Base-by-base conservation (phyloP, 2,888 invertebrate genomes). In the Acrobasis suavella region DNA sequence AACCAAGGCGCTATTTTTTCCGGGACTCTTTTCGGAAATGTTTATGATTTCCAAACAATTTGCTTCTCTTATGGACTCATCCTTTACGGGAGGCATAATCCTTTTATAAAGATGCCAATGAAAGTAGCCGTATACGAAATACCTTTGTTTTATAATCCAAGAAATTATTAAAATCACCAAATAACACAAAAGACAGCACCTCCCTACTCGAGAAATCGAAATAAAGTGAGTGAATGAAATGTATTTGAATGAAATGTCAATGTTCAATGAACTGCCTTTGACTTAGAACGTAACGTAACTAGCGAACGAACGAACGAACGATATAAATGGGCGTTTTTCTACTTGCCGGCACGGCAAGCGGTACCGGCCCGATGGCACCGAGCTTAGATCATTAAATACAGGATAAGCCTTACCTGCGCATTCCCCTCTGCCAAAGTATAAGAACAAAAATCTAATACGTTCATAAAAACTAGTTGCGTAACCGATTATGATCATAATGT, bases 21-120 rank as follows among this genome's bases (percentile, higher is more conserved):
- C 87, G 64, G 92, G 91, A 74, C 91, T 92, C 81, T 92, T 91
- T 73, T 93, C 93, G 61, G 82, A 76, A 72, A 90, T 82, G 75
- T 88, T 90, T 77, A 92, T 82, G 65, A 88, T 85, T 74, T 92
- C 92, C 75, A 92, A 81, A 74, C 90, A 91, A 81, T 87, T 88
- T 68, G 82, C 85, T 86, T 92, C 92, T 69, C 83, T 82, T 80
- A 91, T 81, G 69, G 85, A 82, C 70, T 92, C 92, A 84, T 92
- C 92, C 79, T 91, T 93, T 79, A 87, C 91, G 65, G 92, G 91
- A 85, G 92, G 92, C 92, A 93, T 93, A 89, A 87, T 90, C 86
- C 46, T 46, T 78, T 78, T 64, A 72, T 63, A 69, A 72, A 69
- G 71, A 56, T 42, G 50, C 62, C 51, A 50, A 50, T 56, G 16